Evolutionary conservation across 2,113 vertebrate genomes (phyloP), one percentile per base, ranked within the genome.

Genomic region (Varanus salvator): DNA sequence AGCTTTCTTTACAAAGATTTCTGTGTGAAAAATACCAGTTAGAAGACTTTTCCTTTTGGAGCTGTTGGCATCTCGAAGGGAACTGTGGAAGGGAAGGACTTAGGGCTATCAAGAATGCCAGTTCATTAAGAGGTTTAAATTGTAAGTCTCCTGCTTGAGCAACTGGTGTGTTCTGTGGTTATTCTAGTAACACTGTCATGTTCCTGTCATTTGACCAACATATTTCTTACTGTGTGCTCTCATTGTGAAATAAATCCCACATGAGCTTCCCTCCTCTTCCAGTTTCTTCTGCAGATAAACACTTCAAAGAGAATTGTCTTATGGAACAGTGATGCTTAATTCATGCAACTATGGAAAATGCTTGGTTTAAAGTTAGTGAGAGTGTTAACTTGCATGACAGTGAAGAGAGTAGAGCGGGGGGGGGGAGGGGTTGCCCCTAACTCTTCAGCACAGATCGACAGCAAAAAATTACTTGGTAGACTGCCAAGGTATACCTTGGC

Each of bases 241-340:
- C 68, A n/a, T 57, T 60, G 25, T 74, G 80, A 48, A 74, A 21
- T 74, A 74, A 60, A 82, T n/a, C 52, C 25, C 12, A 27, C 52
- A 74, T 88, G 27, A 57, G 19, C 5, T 80, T 80, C 21, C 44
- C 17, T 17, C 21, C 19, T 5, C 1, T 54, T 25, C 31, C n/a
- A 38, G n/a, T 88, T 34, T 72, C 68, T 87, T 68, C 31, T 82
- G 50, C n/a, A 81, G 80, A 74, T 88, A 74, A 82, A 68, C 54
- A 74, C 34, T 74, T 82, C 80, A 82, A 60, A 82, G 38, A 66
- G 68, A 60, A 88, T 60, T 74, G 74, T 74, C 11, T 77, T 77
- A 71, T n/a, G 54, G 52, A 57, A 88, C 48, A 71, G 83, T 82
- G 54, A 71, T 57, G n/a, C 60, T n/a, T 75, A 74, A 9, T 38